Evolutionary conservation across 2,113 vertebrate genomes (phyloP).

Genomic region (Morone chrysops): DNA sequence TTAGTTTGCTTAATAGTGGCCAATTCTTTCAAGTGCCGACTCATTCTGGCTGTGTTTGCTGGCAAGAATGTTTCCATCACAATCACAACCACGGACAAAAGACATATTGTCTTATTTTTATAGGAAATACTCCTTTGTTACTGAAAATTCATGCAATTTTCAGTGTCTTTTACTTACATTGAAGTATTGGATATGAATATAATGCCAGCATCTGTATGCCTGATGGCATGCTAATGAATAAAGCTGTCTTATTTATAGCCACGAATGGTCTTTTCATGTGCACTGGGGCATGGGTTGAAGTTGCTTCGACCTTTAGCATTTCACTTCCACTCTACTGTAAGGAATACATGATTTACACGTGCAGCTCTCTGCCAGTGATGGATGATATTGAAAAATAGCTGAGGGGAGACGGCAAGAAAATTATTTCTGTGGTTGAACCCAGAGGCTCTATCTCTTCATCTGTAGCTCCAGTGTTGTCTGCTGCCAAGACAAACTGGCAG

Average conservation of each 20-base stretch:
- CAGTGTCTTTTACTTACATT: not conserved
- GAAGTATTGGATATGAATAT: too few relatives aligned
- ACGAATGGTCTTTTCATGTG: conserved; percentile 49
- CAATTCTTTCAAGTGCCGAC: conserved; percentile 51
- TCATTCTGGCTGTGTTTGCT: conserved; percentile 35
- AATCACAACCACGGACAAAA: conserved; percentile 11
- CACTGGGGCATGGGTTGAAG: conserved; percentile 39
- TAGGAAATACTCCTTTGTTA: not conserved
- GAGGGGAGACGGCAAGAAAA: conserved; percentile 14
- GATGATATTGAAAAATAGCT: conserved; percentile 23
- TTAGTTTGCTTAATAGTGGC: conserved; percentile 59
- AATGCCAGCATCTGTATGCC: conserved; percentile 2
- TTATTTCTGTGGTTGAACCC: conserved; percentile 31
- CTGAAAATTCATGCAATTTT: not conserved
- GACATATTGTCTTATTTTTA: not conserved
- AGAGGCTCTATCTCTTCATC: conserved; percentile 37
- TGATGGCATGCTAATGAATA: conserved; percentile 58
- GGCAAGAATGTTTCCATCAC: conserved; percentile 9
- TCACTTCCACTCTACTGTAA: conserved; percentile 8
- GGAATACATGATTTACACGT: conserved; percentile 32
- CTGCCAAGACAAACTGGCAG: conserved; percentile 76
- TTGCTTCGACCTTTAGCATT: conserved; percentile 65
- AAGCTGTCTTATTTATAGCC: conserved; percentile 77
- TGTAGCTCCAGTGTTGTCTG: conserved; percentile 41
- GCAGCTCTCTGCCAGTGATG: conserved; percentile 1